Percentiles rank a stretch among this genome's conserved stretches.
Evolutionary conservation across 1,140 invertebrate genomes (phyloP).

Genomic region (Ceratina japonica): DNA sequence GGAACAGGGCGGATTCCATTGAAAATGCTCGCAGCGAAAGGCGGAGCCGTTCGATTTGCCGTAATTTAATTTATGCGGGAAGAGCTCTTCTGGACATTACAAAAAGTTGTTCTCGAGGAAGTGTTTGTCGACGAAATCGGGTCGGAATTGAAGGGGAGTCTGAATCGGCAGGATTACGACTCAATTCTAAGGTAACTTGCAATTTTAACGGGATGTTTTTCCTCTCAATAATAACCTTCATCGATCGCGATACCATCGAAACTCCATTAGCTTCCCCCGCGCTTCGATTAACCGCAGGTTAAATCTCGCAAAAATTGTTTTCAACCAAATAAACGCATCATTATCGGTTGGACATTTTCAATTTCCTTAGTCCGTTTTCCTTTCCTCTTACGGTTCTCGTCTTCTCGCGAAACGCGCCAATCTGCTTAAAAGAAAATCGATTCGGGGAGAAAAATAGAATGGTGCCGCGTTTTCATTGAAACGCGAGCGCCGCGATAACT

Average conservation of each 20-base stretch:
- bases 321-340: not conserved
- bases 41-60: not conserved
- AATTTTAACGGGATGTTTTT: not conserved
- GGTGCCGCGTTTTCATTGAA: not conserved
- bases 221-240: not conserved
- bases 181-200: not conserved
- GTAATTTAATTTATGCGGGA: not conserved
- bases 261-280: not conserved
- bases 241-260: not conserved
- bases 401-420: not conserved
- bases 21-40: no score
- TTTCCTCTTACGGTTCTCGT: not conserved
- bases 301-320: constrained; percentile 5
- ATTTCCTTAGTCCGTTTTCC: not conserved
- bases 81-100: not conserved
- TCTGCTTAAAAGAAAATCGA: not conserved
- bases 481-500: not conserved
- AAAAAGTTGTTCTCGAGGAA: not conserved
- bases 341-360: not conserved
- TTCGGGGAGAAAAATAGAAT: not conserved
- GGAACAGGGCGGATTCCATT: not conserved
- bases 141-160: not conserved
- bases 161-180: not conserved
- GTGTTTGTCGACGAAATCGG: not conserved
- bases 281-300: not conserved